Conservation (phyloP, 2,888 invertebrate genomes). For the Eurytoma adleriae region DNA sequence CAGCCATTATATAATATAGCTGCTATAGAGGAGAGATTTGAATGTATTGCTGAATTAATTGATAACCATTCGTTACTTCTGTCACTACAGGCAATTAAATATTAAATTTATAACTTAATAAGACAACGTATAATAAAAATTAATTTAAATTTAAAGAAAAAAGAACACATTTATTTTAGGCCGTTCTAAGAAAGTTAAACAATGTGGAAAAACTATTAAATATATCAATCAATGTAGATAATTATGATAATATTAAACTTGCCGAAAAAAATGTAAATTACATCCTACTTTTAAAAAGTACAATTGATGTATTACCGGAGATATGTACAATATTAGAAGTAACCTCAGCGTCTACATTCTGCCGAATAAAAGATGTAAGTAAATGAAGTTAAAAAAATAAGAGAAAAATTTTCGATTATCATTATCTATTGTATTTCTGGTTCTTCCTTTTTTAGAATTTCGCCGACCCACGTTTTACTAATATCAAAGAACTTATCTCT, state of each 20-base stretch:
- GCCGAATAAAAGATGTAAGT: conserved; percentile 26
- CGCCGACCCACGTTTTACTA: conserved; percentile 73
- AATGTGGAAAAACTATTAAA: conserved; percentile 24
- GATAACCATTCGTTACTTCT: background rate
- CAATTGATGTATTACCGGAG: conserved; percentile 84
- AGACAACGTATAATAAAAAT: background rate
- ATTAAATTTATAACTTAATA: background rate
- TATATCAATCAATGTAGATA: background rate
- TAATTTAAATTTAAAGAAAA: too few species aligned
- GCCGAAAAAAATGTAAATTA: conserved; percentile 89
- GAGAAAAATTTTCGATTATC: background rate
- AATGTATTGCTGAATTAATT: background rate
- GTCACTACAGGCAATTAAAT: background rate
- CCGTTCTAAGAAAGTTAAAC: conserved; percentile 8
- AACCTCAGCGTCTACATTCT: background rate
- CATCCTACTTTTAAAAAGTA: conserved; percentile 85
- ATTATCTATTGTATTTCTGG: background rate
- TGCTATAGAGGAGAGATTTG: background rate
- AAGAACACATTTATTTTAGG: background rate
- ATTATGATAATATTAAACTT: conserved; percentile 65
- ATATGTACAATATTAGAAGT: conserved; percentile 71
- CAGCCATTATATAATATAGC: background rate
- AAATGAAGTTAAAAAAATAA: background rate
- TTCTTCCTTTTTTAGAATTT: conserved; percentile 66
- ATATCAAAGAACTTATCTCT: conserved; percentile 75